phyloP scores from a whole-genome alignment of 2,113 vertebrate genomes.

The Mobula hypostoma region DNA sequence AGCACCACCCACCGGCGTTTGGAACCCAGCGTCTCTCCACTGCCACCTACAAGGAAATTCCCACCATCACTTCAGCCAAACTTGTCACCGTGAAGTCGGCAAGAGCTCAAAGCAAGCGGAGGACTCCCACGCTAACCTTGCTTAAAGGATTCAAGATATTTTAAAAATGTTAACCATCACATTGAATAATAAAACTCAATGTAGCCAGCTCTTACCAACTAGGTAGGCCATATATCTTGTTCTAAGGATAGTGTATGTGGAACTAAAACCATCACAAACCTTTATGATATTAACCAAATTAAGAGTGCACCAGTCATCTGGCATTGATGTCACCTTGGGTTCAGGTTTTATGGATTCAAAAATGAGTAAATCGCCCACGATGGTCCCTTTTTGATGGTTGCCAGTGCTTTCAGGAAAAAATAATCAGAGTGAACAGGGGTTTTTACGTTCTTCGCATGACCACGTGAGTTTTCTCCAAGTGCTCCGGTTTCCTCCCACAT shows the following conservation, averaged over 20 bases:
- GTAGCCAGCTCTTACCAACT: neutral
- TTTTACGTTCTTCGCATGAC: neutral
- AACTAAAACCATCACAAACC: neutral
- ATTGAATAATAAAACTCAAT: neutral
- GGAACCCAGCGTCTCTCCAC: slow-evolving; percentile 56
- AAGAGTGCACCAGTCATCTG: neutral
- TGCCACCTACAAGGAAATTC: slow-evolving; percentile 74
- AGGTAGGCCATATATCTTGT: neutral
- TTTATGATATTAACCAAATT: neutral
- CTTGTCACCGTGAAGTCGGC: slow-evolving; percentile 83
- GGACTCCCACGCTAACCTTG: slow-evolving; percentile 77
- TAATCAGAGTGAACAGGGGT: neutral
- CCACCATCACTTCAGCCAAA: slow-evolving; percentile 77
- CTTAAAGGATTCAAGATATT: slow-evolving; percentile 90
- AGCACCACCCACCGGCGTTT: slow-evolving; percentile 57
- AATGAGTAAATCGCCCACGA: neutral
- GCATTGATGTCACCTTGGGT: neutral
- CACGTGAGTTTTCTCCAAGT: no score
- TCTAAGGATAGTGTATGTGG: neutral
- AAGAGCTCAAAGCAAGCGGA: slow-evolving; percentile 81
- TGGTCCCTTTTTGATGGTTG: neutral
- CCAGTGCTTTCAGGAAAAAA: neutral
- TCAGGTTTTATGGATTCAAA: neutral
- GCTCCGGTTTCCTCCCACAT: no score
- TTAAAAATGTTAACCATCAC: slow-evolving; percentile 45